Evolutionary conservation across 2,888 invertebrate species (phyloP), one percentile per base, ranked within the genome.

Genomic region (Loripinus fragilis): DNA sequence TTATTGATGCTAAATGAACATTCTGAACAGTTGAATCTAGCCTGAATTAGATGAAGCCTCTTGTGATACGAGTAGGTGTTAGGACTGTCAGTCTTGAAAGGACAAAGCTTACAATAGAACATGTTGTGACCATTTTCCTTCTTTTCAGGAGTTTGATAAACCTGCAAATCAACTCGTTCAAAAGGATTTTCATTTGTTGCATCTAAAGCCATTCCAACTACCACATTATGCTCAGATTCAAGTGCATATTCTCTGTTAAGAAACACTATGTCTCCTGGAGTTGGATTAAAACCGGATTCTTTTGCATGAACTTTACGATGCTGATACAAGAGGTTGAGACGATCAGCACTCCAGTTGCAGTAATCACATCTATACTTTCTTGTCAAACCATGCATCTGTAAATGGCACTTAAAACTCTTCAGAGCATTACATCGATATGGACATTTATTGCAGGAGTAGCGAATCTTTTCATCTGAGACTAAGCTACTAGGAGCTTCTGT

Each of bases 291-390:
- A 17, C 78, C 85, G 8, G 85, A 74, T 65, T 90, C 88, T 55
- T 76, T 71, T 12, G 85, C 70, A 77, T 91, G 91, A 8, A 91
- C 88, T 76, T 83, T 85, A 30, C 91, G 87, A 74, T 92, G 92
- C 60, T 90, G 89, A 77, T 88, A 89, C 69, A 92, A 73, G 17
- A 90, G 79, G 69, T 89, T 89, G 1, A 91, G 80, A 55, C 89
- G 76, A 72, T 91, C 89, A 28, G 89, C 86, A 79, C 91, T 91
- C 91, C 91, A 92, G 85, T 90, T 89, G 78, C 92, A 92, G 76
- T 86, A 89, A 73, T 92, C 91, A 80, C 92, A 92, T 33, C 86
- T 88, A 78, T 90, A 92, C 42, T 89, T 88, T 33, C 81, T 82
- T 71, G 83, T 88, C 28, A 86, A 50, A 15, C 89, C 89, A 86